Evolutionary conservation across 2,888 invertebrate species (phyloP).

Genomic region (Drosophila robusta): DNA sequence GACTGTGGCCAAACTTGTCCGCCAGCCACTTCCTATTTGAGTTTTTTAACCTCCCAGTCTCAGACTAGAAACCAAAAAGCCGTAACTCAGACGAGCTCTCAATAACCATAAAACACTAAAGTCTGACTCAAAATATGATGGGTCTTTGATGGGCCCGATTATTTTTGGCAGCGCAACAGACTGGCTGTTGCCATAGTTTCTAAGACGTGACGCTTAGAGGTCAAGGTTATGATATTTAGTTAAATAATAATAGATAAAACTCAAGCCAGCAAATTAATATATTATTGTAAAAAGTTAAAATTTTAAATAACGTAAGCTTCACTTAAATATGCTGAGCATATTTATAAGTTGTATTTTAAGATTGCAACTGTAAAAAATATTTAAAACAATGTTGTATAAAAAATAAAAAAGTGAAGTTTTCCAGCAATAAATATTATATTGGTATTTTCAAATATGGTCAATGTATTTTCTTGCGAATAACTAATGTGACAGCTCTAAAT

Average conservation of each 20-base stretch:
- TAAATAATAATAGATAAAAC: background rate
- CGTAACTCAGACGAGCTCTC: slow-evolving; percentile 33
- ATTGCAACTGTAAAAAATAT: too few relatives aligned
- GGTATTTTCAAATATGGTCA: background rate
- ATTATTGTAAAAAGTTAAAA: too few relatives aligned
- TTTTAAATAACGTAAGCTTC: too few relatives aligned
- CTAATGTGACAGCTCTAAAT: too few relatives aligned
- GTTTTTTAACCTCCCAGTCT: slow-evolving; percentile 69
- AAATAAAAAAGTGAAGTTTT: too few relatives aligned
- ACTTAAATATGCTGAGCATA: too few relatives aligned
- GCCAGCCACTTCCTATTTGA: slow-evolving; percentile 62
- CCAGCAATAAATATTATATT: too few relatives aligned
- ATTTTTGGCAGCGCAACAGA: slow-evolving; percentile 3
- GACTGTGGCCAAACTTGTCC: slow-evolving; percentile 38
- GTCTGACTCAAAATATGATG: slow-evolving; percentile 22
- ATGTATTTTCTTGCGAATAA: background rate
- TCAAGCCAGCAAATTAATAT: too few relatives aligned
- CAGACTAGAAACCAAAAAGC: slow-evolving; percentile 23
- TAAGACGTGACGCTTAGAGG: slow-evolving; percentile 15
- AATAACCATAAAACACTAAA: slow-evolving; percentile 27
- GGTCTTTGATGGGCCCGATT: slow-evolving; percentile 23
- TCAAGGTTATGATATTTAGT: slow-evolving; percentile 39
- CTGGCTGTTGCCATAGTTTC: slow-evolving; percentile 19
- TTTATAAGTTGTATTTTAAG: too few relatives aligned
- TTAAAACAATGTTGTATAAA: too few relatives aligned